These are phyloP conservation scores for Crossocerus cetratus DNA, from an alignment of 2,888 invertebrate species.

Conservation along the genomic window DNA sequence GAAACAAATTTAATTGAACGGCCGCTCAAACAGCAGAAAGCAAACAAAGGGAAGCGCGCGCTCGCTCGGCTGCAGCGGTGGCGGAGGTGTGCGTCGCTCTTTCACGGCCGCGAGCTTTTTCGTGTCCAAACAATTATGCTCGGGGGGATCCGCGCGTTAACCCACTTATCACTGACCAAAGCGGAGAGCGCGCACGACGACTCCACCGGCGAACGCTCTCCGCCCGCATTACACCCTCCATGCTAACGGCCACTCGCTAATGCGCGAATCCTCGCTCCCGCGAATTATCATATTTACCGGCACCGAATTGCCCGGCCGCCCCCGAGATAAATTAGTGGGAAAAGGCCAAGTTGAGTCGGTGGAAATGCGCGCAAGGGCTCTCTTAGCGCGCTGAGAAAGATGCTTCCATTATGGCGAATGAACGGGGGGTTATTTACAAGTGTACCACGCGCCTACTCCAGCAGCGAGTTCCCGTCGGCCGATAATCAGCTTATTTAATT, in stretches of 20 bases:
- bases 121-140: conserved; percentile 43
- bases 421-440: not conserved
- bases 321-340: not conserved
- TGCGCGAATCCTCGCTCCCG: conserved; percentile 44
- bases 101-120: conserved; percentile 35
- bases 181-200: conserved; percentile 28
- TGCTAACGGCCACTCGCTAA: conserved; percentile 46
- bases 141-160: conserved; percentile 28
- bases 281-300: conserved; percentile 37
- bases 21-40: conserved; percentile 33
- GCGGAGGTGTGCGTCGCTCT: conserved; percentile 27
- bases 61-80: conserved; percentile 15
- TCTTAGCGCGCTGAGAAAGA: too few relatives aligned
- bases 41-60: conserved; percentile 31
- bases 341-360: not conserved
- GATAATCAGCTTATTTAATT: not conserved
- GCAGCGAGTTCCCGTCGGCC: not conserved
- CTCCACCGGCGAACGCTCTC: too few relatives aligned
- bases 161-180: conserved; percentile 41
- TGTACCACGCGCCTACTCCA: not conserved
- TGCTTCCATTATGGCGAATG: not conserved
- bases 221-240: not conserved
- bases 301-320: conserved; percentile 17
- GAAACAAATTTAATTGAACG: conserved; percentile 39
- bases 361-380: too few relatives aligned